phyloP scores from a whole-genome alignment of 2,888 invertebrate species.

The Acanthoscelides obtectus region DNA sequence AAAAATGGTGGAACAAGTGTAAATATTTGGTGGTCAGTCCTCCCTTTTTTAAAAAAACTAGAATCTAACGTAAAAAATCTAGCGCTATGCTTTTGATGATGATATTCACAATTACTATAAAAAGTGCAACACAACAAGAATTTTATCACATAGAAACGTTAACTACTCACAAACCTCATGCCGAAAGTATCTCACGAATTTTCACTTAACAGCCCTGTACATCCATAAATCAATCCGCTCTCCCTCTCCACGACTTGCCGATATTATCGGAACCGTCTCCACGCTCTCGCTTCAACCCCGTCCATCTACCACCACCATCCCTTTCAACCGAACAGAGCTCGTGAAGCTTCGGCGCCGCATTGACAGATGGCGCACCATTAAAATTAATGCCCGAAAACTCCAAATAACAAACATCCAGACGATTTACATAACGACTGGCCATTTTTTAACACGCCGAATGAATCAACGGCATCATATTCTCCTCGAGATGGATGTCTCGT shows the following conservation, averaged over 20 bases:
- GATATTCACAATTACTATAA: too few relatives aligned
- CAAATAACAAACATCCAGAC: constrained; percentile 34
- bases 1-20: too few relatives aligned
- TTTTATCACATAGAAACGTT: too few relatives aligned
- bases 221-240: not conserved
- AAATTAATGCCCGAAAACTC: constrained; percentile 34
- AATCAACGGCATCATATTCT: constrained; percentile 7
- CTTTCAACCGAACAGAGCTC: constrained; percentile 9
- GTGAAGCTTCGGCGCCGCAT: constrained; percentile 20
- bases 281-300: not conserved
- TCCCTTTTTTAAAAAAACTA: too few relatives aligned
- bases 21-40: too few relatives aligned
- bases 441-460: constrained; percentile 27
- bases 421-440: constrained; percentile 34
- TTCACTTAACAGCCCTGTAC: not conserved
- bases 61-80: too few relatives aligned
- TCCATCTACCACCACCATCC: not conserved
- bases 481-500: constrained; percentile 1
- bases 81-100: too few relatives aligned
- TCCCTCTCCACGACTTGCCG: not conserved
- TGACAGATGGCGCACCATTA: constrained; percentile 38
- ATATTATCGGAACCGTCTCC: not conserved
- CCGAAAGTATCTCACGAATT: not conserved
- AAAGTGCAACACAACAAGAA: too few relatives aligned
- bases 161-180: not conserved